phyloP scores from a whole-genome alignment of 2,113 vertebrate genomes.

The Ranitomeya imitator region DNA sequence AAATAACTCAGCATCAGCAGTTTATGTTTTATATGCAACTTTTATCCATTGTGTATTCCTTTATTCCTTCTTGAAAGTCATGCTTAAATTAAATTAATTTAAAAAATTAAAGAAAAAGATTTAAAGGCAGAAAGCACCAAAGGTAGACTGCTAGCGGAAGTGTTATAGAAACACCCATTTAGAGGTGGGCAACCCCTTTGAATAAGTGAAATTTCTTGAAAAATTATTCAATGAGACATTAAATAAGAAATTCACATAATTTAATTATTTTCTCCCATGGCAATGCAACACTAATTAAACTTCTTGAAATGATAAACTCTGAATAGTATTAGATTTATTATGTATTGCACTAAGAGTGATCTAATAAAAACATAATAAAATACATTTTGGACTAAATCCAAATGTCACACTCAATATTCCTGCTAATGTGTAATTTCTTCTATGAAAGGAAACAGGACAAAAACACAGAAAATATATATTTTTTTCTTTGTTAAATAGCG shows the following conservation, averaged over 20 bases:
- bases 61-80: too few species aligned
- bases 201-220: too few species aligned
- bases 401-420: not conserved
- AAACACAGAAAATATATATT: not conserved
- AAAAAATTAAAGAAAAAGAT: too few species aligned
- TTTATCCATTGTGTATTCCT: too few species aligned
- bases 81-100: too few species aligned
- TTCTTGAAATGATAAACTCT: not conserved
- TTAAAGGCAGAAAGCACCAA: too few species aligned
- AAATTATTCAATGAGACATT: too few species aligned
- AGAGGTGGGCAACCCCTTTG: too few species aligned
- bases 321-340: not conserved
- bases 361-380: not conserved
- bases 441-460: not conserved
- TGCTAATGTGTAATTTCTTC: not conserved
- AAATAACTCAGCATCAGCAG: not conserved
- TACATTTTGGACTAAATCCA: not conserved
- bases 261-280: not conserved
- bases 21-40: not conserved
- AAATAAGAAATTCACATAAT: not conserved
- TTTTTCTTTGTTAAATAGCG: not conserved
- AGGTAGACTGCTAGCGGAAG: too few species aligned
- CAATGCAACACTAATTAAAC: not conserved
- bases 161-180: too few species aligned
- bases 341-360: not conserved